Percentiles rank a stretch among this genome's conserved stretches.
These are phyloP conservation scores for Temnothorax unifasciatus DNA, from an alignment of 2,888 invertebrate species.

Conservation along the genomic window DNA sequence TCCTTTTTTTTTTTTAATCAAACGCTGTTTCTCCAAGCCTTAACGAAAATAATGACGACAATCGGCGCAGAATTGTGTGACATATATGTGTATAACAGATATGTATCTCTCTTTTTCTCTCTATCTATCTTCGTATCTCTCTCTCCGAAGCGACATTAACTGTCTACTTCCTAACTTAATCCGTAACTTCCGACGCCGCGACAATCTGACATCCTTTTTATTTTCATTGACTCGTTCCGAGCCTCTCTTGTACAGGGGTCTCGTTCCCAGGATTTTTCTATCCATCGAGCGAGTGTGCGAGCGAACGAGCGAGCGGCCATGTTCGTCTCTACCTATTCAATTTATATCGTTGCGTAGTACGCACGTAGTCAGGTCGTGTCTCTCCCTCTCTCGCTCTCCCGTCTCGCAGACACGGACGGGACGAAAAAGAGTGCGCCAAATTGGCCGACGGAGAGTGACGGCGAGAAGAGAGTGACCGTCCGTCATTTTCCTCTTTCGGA, in stretches of 20 bases:
- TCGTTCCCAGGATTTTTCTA: conserved; percentile 86
- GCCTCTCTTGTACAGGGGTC: conserved; percentile 82
- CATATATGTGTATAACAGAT: conserved; percentile 40
- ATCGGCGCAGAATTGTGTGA: conserved; percentile 60
- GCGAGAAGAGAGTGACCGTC: conserved; percentile 52
- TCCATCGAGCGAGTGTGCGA: conserved; percentile 76
- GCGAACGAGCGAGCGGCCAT: conserved; percentile 71
- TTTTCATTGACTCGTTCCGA: conserved; percentile 85
- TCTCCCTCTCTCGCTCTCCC: conserved; percentile 60
- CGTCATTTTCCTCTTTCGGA: not conserved
- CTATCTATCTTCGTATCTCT: conserved; percentile 68
- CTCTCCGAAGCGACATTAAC: conserved; percentile 83
- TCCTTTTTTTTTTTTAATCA: not conserved
- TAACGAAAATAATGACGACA: not conserved
- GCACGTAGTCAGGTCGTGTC: conserved; percentile 61
- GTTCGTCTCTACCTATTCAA: conserved; percentile 84
- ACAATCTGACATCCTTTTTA: conserved; percentile 87
- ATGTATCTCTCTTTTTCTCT: conserved; percentile 56
- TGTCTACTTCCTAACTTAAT: conserved; percentile 86
- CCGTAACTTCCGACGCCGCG: conserved; percentile 86
- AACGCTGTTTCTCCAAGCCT: not conserved
- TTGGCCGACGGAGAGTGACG: conserved; percentile 58
- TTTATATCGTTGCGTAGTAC: conserved; percentile 82
- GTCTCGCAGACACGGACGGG: conserved; percentile 57
- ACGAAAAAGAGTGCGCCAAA: conserved; percentile 60